Evolutionary conservation across 2,113 vertebrate genomes (phyloP), one percentile per base, ranked within the genome.

Genomic region (Arvicanthis niloticus): DNA sequence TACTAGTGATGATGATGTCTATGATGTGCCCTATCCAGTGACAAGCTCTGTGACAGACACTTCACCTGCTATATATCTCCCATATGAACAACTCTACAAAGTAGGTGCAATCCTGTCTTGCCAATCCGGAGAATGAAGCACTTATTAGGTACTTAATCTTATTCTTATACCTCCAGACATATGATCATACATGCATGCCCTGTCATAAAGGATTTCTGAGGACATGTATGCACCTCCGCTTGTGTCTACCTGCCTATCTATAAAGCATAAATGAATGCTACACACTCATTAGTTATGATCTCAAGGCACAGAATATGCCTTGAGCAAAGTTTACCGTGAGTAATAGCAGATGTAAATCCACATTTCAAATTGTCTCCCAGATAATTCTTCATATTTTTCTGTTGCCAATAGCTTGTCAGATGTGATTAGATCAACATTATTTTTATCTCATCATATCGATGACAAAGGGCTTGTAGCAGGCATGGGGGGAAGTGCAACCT

Each of bases 401-500:
- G 34, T 31, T 75, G 82, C 77, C 97, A 95, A 42, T 89, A 92
- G 88, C 92, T 97, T 97, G 95, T 97, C 96, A 96, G 88, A 97
- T 91, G 78, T 62, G 78, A 97, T 98, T 98, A 98, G 89, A 94
- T 96, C 95, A 96, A 97, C 95, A 96, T 96, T 97, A 96, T 95
- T 97, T 97, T 98, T 97, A 91, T 85, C 91, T 97, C 91, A 48
- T 97, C 65, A 2, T 40, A 22, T 34, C 37, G 86, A 93, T 93
- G 95, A 97, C 93, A 89, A 96, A 96, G 95, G 95, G 95, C 96
- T 91, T 97, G 81, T 96, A 80, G 56, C 11, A 45, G 85, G 92
- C 93, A 42, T n/a, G 67, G 86, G 62, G 82, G 80, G 60, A 92
- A 42, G 81, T 94, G 65, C 72, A 77, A 67, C 56, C 51, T 65